Conservation (phyloP, 1,140 invertebrate genomes). For the Listronotus oregonensis region DNA sequence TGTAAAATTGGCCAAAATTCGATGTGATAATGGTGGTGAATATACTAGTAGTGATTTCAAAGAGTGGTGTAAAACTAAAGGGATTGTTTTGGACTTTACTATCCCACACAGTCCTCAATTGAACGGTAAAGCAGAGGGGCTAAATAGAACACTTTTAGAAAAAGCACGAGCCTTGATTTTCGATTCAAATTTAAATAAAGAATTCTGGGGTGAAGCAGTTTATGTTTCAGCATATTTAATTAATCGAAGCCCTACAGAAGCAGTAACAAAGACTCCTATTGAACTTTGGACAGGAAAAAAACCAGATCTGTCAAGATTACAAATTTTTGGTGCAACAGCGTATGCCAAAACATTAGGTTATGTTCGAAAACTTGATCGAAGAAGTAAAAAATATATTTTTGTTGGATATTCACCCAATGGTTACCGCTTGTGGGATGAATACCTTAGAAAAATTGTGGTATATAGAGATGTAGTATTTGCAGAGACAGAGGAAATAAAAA, state of each 20-base stretch:
- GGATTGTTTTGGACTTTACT: conserved; percentile 37
- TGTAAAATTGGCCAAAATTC: conserved; percentile 17
- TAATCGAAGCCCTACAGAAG: conserved; percentile 42
- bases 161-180: conserved; percentile 50
- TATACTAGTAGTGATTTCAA: conserved; percentile 36
- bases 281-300: conserved; percentile 3
- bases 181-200: conserved; percentile 38
- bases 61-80: conserved; percentile 37
- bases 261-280: not conserved
- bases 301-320: not conserved
- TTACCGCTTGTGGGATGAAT: not conserved
- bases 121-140: conserved; percentile 56
- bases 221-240: conserved; percentile 41
- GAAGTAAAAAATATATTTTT: conserved; percentile 5
- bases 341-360: not conserved
- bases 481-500: too few species aligned
- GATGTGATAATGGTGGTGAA: conserved; percentile 37
- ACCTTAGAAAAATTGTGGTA: not conserved
- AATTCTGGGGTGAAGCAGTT: conserved; percentile 50
- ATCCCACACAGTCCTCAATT: conserved; percentile 48
- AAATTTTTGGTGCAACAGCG: too few species aligned
- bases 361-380: not conserved
- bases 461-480: too few species aligned
- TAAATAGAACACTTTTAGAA: conserved; percentile 51
- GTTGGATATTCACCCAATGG: not conserved